Evolutionary conservation across 2,113 vertebrate species (phyloP), one percentile per base, ranked within the genome.

Genomic region (Sigmodon hispidus): DNA sequence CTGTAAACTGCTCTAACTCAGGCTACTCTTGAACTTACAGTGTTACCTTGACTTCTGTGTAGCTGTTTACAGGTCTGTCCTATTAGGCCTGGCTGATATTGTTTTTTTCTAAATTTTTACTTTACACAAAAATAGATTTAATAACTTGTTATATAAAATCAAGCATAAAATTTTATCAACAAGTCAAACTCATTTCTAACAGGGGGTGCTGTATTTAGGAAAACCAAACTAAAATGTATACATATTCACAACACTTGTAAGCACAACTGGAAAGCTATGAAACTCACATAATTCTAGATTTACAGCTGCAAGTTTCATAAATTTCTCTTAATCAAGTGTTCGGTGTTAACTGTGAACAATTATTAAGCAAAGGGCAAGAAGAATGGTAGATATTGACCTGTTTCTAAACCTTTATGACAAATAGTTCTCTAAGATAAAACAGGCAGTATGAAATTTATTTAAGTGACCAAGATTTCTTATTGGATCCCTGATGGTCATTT

Each of bases 51-150:
- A 8, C 48, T 55, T 40, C 48, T 11, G 9, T 0, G 0, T 87
- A 87, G 43, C 21, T 69, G 48, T 29, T 72, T 13, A 40, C 22
- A 87, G 22, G 22, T n/a, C 65, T 55, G 48, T 72, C 29, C 48
- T 52, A 48, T 11, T 7, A 29, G 17, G 65, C 34, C 34, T 55
- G 34, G 48, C 36, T 69, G 48, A 67, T 73, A 21, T 70, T 75
- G 4, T 50, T 76, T 75, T 75, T 45, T 76, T 43, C 31, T 7
- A 50, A 69, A 36, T n/a, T 70, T 70, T 3, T 34, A 31, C n/a
- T 96, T 98, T 98, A 84, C 97, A 97, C 92, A 97, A 98, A 97
- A 98, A 97, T 97, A 96, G 96, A 97, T 97, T 98, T 97, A 97
- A 97, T 96, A 97, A 94, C 90, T 95, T 95, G 87, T 97, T 95